Conservation (phyloP, 2,113 vertebrate species). For the Salminus brasiliensis region DNA sequence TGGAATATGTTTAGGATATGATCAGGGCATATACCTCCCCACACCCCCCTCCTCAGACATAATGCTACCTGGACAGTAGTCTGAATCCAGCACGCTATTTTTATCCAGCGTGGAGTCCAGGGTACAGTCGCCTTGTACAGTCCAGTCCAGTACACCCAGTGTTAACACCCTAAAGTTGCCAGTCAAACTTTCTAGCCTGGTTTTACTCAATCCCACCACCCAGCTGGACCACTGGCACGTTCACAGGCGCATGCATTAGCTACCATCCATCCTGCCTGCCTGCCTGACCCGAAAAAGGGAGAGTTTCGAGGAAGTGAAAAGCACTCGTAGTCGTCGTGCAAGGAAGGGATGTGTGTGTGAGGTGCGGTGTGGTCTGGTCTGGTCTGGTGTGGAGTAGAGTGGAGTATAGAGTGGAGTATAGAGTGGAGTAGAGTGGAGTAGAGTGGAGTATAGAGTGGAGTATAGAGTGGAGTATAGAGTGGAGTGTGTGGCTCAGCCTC, state of each 20-base stretch:
- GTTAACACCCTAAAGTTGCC: background rate
- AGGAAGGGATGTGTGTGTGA: background rate
- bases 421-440: too few species aligned
- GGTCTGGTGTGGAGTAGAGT: too few species aligned
- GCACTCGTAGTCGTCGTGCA: background rate
- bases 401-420: too few species aligned
- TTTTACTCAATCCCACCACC: constrained; percentile 28
- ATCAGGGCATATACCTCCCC: too few species aligned
- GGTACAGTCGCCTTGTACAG: background rate
- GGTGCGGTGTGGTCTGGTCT: background rate
- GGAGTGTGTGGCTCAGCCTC: constrained; percentile 24
- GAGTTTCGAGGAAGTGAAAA: constrained; percentile 4
- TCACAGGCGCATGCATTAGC: background rate
- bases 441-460: too few species aligned
- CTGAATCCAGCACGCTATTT: background rate
- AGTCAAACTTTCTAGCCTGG: constrained; percentile 4
- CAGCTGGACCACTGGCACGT: constrained; percentile 4
- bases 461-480: background rate
- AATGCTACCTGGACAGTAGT: too few species aligned
- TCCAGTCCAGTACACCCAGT: too few species aligned
- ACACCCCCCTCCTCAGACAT: too few species aligned
- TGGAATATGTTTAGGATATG: too few species aligned
- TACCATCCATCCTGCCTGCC: constrained; percentile 11
- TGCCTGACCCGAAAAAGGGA: constrained; percentile 11
- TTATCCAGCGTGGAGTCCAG: too few species aligned